Evolutionary conservation across 1,140 invertebrate genomes (phyloP).

Genomic region (Akabosia matsudoensis): DNA sequence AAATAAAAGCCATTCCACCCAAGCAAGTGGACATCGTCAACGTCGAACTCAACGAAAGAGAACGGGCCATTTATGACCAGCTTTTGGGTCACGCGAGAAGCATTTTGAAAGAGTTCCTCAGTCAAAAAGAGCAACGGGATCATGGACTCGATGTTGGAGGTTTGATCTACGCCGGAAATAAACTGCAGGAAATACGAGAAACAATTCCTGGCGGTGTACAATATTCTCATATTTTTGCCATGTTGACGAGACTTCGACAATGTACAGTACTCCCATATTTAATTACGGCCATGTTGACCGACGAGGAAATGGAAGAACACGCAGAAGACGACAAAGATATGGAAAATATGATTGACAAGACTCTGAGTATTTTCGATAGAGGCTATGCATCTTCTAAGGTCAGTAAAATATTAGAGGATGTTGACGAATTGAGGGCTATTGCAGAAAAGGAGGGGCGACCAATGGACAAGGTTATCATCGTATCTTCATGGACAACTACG

Average conservation of each 20-base stretch:
- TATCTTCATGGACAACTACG: conserved; percentile 82
- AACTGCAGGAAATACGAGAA: neutral
- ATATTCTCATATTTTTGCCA: conserved; percentile 66
- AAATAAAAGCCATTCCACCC: conserved; percentile 43
- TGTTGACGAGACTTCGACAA: conserved; percentile 78
- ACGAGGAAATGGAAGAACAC: conserved; percentile 48
- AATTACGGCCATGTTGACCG: conserved; percentile 58
- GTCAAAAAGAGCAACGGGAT: conserved; percentile 49
- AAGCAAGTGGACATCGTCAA: conserved; percentile 50
- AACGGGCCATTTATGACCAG: conserved; percentile 62
- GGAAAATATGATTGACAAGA: neutral
- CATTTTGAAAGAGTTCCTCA: conserved; percentile 52
- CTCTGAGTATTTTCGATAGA: neutral
- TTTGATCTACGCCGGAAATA: neutral
- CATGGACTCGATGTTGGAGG: conserved; percentile 15
- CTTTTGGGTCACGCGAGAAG: conserved; percentile 53
- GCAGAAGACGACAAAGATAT: neutral
- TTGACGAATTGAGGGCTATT: neutral
- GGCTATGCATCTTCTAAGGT: neutral
- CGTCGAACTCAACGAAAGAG: conserved; percentile 64
- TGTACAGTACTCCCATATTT: conserved; percentile 83
- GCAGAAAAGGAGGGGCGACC: conserved; percentile 20
- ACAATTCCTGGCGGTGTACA: neutral
- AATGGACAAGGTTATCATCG: conserved; percentile 70
- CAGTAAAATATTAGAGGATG: neutral